Conservation (phyloP, 2,888 invertebrate species). For the Apomyelois bistriatella region DNA sequence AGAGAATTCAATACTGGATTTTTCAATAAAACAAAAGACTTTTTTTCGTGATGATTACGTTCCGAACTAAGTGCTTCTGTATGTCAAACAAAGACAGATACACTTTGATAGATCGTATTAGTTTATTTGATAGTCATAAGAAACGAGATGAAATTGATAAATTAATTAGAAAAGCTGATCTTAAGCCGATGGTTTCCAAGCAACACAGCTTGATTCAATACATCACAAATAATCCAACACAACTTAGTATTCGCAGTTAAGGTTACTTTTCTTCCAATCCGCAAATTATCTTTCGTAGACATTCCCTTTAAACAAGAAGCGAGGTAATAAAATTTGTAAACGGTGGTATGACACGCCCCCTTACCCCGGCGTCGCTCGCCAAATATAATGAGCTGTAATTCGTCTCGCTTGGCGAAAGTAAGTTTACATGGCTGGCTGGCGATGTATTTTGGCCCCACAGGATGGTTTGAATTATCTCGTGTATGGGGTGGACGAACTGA, state of each 20-base stretch:
- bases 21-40: neutral
- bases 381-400: slow-evolving; percentile 59
- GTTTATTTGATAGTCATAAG: too few relatives aligned
- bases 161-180: too few relatives aligned
- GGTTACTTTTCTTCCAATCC: neutral
- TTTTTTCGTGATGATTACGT: too few relatives aligned
- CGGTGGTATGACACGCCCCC: slow-evolving; percentile 71
- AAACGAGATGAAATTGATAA: too few relatives aligned
- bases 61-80: too few relatives aligned
- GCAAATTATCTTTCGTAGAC: neutral
- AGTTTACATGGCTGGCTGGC: slow-evolving; percentile 34
- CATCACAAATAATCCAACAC: too few relatives aligned
- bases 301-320: slow-evolving; percentile 56
- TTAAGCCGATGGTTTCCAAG: too few relatives aligned
- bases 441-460: neutral
- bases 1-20: neutral
- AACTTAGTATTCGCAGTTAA: too few relatives aligned
- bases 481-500: too few relatives aligned
- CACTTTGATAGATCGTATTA: too few relatives aligned
- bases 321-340: slow-evolving; percentile 75
- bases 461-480: neutral
- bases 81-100: too few relatives aligned
- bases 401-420: slow-evolving; percentile 29
- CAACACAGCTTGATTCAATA: too few relatives aligned
- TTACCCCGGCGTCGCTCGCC: slow-evolving; percentile 60